Percentiles rank a stretch among this genome's conserved stretches.
These are phyloP conservation scores for Xiphorhynchus elegans DNA, from an alignment of 2,113 vertebrate genomes.

Conservation along the genomic window DNA sequence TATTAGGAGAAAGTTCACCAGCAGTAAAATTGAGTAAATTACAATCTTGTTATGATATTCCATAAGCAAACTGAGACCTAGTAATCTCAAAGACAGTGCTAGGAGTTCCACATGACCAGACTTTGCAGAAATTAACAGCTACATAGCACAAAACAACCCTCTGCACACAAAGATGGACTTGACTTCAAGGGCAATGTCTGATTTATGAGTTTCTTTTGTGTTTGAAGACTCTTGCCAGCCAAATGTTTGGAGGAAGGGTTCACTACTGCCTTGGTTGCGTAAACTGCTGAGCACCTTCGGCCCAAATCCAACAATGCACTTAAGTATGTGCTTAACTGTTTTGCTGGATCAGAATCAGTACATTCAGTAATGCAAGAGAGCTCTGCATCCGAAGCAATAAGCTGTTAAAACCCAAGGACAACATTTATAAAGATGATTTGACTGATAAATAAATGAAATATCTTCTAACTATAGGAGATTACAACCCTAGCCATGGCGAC, in stretches of 20 bases:
- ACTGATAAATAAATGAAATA: background rate
- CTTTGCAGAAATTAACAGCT: background rate
- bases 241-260: constrained; percentile 21
- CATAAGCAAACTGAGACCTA: background rate
- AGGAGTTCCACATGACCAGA: background rate
- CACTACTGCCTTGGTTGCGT: background rate
- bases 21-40: background rate
- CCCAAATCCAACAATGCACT: constrained; percentile 25
- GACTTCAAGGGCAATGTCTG: background rate
- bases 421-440: background rate
- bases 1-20: background rate
- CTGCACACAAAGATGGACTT: background rate
- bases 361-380: constrained; percentile 14
- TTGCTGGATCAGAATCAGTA: constrained; percentile 14
- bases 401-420: constrained; percentile 13
- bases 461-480: background rate
- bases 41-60: background rate
- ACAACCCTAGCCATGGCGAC: background rate
- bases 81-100: background rate
- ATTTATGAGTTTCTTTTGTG: constrained; percentile 22
- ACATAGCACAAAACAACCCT: background rate
- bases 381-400: constrained; percentile 10
- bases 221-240: background rate
- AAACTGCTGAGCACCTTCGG: constrained; percentile 39
- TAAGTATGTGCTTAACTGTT: constrained; percentile 37